phyloP scores from a whole-genome alignment of 2,888 invertebrate genomes.

The Halocaridina rubra region DNA sequence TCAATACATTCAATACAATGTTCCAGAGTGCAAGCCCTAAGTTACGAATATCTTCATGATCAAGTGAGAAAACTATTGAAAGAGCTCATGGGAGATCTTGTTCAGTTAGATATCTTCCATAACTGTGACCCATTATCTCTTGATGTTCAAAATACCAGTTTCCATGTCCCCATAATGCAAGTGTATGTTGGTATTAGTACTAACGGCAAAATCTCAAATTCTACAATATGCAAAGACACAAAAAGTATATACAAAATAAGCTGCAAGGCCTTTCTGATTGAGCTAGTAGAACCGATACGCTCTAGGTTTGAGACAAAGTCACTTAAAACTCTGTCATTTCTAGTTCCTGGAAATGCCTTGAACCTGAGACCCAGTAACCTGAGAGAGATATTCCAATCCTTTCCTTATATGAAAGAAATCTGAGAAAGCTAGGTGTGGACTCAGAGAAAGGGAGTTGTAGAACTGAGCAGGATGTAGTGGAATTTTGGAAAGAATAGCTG shows the following conservation, averaged over 20 bases:
- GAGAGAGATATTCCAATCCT: background rate
- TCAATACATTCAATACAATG: constrained; percentile 21
- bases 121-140: constrained; percentile 24
- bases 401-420: constrained; percentile 20
- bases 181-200: constrained; percentile 17
- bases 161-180: constrained; percentile 5
- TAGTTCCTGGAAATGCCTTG: constrained; percentile 22
- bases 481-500: constrained; percentile 29
- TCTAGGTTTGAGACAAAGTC: constrained; percentile 20
- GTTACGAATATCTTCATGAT: constrained; percentile 27
- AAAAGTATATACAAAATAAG: constrained; percentile 6
- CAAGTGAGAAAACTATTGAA: constrained; percentile 22
- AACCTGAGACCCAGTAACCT: constrained; percentile 16
- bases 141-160: constrained; percentile 10
- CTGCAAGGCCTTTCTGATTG: constrained; percentile 19
- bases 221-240: constrained; percentile 5
- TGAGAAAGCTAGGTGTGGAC: constrained; percentile 15
- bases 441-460: background rate
- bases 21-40: constrained; percentile 5
- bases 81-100: constrained; percentile 13
- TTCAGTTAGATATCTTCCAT: background rate
- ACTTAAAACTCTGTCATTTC: background rate
- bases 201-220: constrained; percentile 9
- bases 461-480: background rate
- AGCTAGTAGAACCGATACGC: constrained; percentile 15